Evolutionary conservation across 2,888 invertebrate genomes (phyloP).

Genomic region (Dolichomitus sp.): DNA sequence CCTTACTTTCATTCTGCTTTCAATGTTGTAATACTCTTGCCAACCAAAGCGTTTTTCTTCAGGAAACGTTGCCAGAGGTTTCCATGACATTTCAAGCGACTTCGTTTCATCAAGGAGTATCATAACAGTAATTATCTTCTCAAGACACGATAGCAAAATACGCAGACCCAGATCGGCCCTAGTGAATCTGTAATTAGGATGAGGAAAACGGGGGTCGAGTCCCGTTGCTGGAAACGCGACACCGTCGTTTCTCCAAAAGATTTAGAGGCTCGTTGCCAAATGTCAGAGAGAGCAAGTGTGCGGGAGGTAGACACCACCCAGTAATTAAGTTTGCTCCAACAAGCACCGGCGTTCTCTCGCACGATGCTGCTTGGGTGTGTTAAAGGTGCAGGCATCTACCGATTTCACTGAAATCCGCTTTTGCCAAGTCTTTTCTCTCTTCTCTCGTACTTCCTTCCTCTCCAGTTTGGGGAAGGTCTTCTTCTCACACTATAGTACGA

Average conservation of each 20-base stretch:
- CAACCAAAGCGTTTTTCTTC: not conserved
- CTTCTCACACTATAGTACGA: slow-evolving; percentile 2
- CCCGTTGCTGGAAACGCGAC: slow-evolving; percentile 39
- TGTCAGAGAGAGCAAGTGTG: slow-evolving; percentile 71
- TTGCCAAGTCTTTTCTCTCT: slow-evolving; percentile 55
- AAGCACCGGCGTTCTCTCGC: slow-evolving; percentile 61
- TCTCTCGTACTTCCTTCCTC: slow-evolving; percentile 31
- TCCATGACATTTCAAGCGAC: not conserved
- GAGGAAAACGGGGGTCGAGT: slow-evolving; percentile 23
- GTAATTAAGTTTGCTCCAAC: slow-evolving; percentile 80
- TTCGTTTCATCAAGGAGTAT: not conserved
- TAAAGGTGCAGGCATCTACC: slow-evolving; percentile 38
- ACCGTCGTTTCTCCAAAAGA: slow-evolving; percentile 70
- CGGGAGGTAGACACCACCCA: slow-evolving; percentile 70
- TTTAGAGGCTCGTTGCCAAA: slow-evolving; percentile 80
- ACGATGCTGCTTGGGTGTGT: slow-evolving; percentile 18
- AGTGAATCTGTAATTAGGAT: slow-evolving; percentile 27
- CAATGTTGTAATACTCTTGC: not conserved
- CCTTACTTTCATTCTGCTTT: not conserved
- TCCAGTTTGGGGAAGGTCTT: slow-evolving; percentile 16
- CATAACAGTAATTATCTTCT: slow-evolving; percentile 18
- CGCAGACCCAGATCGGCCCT: slow-evolving; percentile 9
- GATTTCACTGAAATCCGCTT: slow-evolving; percentile 57
- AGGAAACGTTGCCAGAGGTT: not conserved
- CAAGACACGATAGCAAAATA: slow-evolving; percentile 45